These are phyloP conservation scores for Megamerina dolium DNA, from an alignment of 2,888 invertebrate species.

Conservation along the genomic window DNA sequence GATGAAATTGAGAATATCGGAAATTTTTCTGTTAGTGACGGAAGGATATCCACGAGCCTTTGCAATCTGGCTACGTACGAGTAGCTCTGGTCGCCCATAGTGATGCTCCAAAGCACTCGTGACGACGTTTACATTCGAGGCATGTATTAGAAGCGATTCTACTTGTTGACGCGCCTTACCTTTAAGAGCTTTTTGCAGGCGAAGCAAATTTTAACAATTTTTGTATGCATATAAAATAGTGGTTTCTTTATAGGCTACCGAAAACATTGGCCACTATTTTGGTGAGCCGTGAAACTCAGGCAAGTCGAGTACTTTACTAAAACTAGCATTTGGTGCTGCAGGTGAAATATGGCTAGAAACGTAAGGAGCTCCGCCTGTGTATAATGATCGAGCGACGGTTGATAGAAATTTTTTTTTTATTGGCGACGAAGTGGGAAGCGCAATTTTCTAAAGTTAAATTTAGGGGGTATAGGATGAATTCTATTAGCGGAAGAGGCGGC, in stretches of 20 bases:
- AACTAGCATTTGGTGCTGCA: neutral
- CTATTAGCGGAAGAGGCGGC: neutral
- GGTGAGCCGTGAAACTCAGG: conserved; percentile 20
- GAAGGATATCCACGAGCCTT: conserved; percentile 17
- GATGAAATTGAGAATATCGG: conserved; percentile 18
- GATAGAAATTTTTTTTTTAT: neutral
- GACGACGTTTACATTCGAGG: conserved; percentile 15
- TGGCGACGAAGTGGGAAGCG: neutral
- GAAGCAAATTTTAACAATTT: conserved; percentile 18
- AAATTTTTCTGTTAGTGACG: conserved; percentile 13
- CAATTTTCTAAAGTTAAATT: neutral
- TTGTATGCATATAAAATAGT: conserved; percentile 15
- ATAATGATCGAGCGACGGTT: conserved; percentile 1
- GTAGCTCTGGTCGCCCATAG: too few species aligned
- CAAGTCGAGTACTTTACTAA: conserved; percentile 18
- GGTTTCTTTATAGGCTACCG: conserved; percentile 17
- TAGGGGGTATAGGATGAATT: neutral
- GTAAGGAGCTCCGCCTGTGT: neutral
- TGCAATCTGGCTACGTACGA: too few species aligned
- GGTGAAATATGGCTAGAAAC: neutral
- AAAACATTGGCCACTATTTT: conserved; percentile 25
- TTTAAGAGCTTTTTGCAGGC: conserved; percentile 18
- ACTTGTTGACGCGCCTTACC: conserved; percentile 17
- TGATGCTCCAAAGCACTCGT: conserved; percentile 18
- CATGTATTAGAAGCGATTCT: conserved; percentile 20